phyloP scores from a whole-genome alignment of 2,797 vertebrate genomes.

The Rhincodon typus region DNA sequence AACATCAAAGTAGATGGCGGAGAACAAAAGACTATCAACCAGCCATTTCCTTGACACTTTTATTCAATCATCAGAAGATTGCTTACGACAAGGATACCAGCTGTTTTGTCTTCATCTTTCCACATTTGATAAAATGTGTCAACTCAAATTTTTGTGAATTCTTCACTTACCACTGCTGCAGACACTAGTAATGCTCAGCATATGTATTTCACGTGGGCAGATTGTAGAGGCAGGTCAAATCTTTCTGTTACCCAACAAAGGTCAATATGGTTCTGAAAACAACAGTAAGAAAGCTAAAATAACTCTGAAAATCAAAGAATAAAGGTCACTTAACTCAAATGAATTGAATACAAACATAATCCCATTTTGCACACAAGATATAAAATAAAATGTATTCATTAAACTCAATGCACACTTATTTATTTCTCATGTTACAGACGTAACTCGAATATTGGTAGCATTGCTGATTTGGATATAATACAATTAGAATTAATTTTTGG shows the following conservation, averaged over 20 bases:
- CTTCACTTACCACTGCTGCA: conserved; percentile 93
- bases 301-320: conserved; percentile 93
- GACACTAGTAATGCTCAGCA: conserved; percentile 79
- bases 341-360: background rate
- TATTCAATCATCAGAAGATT: conserved; percentile 99
- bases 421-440: background rate
- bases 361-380: background rate
- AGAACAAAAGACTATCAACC: conserved; percentile 99
- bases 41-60: conserved; percentile 99
- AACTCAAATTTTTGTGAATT: conserved; percentile 99
- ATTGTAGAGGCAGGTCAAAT: conserved; percentile 93
- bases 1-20: conserved; percentile 99
- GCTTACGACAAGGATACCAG: conserved; percentile 99
- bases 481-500: background rate
- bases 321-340: conserved; percentile 51
- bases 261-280: conserved; percentile 80
- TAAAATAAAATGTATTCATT: background rate
- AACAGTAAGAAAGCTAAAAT: conserved; percentile 70
- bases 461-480: background rate
- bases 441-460: background rate
- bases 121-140: conserved; percentile 99
- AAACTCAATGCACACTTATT: background rate
- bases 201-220: conserved; percentile 88
- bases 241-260: conserved; percentile 93
- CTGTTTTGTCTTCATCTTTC: conserved; percentile 99